Conservation (phyloP, 2,797 vertebrate genomes). For the Neostethus bicornis region DNA sequence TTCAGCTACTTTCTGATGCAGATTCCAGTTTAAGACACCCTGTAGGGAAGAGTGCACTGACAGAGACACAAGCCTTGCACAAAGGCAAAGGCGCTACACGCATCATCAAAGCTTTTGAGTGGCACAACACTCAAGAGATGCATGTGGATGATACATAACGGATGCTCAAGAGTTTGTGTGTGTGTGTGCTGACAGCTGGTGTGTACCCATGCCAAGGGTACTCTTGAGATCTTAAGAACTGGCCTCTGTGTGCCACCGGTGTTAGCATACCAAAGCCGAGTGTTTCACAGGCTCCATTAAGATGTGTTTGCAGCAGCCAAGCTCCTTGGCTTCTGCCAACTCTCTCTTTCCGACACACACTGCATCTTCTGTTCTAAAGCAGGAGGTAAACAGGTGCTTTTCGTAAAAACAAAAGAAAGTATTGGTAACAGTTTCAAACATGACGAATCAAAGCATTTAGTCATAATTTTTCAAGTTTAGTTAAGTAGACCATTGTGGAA, state of each 20-base stretch:
- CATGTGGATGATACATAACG: conserved; percentile 45
- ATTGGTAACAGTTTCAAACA: conserved; percentile 22
- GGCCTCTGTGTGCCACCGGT: conserved; percentile 50
- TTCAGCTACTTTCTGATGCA: conserved; percentile 37
- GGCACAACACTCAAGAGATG: conserved; percentile 41
- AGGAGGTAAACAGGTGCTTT: conserved; percentile 11
- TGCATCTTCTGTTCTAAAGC: conserved; percentile 25
- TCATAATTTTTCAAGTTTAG: not conserved
- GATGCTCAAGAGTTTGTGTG: conserved; percentile 15
- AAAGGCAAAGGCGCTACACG: conserved; percentile 34
- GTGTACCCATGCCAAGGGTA: conserved; percentile 36
- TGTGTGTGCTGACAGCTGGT: conserved; percentile 20
- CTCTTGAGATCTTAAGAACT: conserved; percentile 63
- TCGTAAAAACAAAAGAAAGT: not conserved
- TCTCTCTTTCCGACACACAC: conserved; percentile 32
- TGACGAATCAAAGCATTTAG: conserved; percentile 1
- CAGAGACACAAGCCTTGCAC: conserved; percentile 26
- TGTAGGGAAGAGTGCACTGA: conserved; percentile 20
- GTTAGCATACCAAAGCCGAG: conserved; percentile 68
- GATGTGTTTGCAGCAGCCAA: conserved; percentile 50
- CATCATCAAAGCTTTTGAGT: conserved; percentile 56
- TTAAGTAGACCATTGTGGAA: not conserved
- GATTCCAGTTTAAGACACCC: conserved; percentile 36
- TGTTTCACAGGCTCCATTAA: conserved; percentile 68
- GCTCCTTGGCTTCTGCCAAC: conserved; percentile 55